Evolutionary conservation across 2,797 vertebrate species (phyloP).

Genomic region (Premnoplex brunnescens): DNA sequence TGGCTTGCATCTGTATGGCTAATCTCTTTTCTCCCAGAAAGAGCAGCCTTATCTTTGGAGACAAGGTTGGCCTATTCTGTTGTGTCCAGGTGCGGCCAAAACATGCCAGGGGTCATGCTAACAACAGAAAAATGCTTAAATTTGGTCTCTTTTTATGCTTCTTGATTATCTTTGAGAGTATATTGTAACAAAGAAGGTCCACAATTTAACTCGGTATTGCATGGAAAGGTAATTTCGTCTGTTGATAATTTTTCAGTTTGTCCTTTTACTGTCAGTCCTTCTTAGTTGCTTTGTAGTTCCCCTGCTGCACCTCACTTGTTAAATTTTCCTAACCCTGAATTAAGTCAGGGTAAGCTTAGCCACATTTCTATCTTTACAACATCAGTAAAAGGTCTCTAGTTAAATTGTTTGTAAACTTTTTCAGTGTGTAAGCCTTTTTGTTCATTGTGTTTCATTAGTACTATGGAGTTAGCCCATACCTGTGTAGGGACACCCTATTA

Average conservation of each 20-base stretch:
- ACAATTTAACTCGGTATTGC: not conserved
- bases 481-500: constrained; percentile 92
- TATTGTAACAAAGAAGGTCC: not conserved
- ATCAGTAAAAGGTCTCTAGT: not conserved
- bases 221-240: not conserved
- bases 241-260: not conserved
- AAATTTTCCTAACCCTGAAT: not conserved
- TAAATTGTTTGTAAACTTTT: not conserved
- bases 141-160: not conserved
- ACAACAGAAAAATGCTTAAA: not conserved
- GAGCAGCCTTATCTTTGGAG: not conserved
- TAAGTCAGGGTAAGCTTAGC: not conserved
- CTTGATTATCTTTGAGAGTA: not conserved
- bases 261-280: not conserved
- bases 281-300: not conserved
- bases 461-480: constrained; percentile 86
- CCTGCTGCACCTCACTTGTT: not conserved
- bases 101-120: not conserved
- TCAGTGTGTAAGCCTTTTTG: not conserved
- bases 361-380: not conserved
- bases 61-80: not conserved
- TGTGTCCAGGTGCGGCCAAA: not conserved
- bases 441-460: constrained; percentile 74
- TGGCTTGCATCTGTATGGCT: not conserved
- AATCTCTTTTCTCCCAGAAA: not conserved